Evolutionary conservation across 2,797 vertebrate genomes (phyloP).

Genomic region (Hapalemur alaotrensis): DNA sequence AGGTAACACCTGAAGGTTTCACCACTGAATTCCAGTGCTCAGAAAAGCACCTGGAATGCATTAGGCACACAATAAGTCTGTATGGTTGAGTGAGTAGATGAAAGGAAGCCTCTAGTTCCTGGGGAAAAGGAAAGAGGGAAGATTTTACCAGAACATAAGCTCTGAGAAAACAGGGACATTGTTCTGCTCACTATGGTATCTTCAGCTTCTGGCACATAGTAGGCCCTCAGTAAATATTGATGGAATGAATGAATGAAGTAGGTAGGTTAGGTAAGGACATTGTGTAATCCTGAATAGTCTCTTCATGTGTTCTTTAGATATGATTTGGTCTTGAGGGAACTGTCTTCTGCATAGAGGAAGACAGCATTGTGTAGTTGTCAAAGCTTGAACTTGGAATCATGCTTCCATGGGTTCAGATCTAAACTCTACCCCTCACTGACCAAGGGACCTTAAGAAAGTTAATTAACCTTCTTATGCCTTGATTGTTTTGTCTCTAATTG

Average conservation of each 20-base stretch:
- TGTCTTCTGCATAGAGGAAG: background rate
- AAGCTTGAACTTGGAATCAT: background rate
- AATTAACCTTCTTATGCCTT: background rate
- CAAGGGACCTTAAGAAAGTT: background rate
- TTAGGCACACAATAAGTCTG: too few relatives aligned
- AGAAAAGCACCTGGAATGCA: accelerated
- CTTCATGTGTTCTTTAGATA: too few relatives aligned
- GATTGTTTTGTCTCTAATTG: background rate
- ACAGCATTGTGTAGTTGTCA: background rate
- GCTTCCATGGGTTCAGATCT: background rate
- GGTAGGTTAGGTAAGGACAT: background rate
- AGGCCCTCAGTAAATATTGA: too few relatives aligned
- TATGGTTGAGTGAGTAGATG: too few relatives aligned
- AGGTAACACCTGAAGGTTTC: background rate
- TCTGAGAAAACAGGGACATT: background rate
- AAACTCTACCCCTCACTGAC: background rate
- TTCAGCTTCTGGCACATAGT: background rate
- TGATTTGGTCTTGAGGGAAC: background rate
- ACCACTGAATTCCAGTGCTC: background rate
- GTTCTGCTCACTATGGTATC: background rate
- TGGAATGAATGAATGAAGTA: background rate
- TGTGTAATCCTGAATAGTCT: background rate
- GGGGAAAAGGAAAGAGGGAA: background rate
- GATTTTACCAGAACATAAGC: background rate
- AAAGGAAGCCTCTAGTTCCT: background rate